Conservation (phyloP, 2,797 vertebrate species). For the Heliangelus exortis region DNA sequence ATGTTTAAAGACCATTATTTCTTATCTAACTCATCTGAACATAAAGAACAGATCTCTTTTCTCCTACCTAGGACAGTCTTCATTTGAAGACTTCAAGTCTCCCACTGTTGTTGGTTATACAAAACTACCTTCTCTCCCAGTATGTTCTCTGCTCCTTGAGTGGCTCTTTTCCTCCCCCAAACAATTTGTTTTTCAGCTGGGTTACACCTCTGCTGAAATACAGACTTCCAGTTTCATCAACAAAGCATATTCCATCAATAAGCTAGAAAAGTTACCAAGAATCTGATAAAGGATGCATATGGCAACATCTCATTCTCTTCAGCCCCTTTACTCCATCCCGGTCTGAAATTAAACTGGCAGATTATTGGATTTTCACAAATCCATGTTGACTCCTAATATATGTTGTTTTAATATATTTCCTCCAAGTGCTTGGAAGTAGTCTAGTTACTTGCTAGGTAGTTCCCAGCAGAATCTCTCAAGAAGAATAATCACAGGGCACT, state of each 20-base stretch:
- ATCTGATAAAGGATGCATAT: background rate
- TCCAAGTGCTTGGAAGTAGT: background rate
- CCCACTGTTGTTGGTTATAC: background rate
- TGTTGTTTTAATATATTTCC: background rate
- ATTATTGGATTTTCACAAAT: background rate
- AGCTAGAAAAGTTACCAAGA: background rate
- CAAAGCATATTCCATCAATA: background rate
- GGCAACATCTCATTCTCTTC: background rate
- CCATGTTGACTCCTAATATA: background rate
- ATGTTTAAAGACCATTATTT: background rate
- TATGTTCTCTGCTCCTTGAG: background rate
- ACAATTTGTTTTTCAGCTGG: background rate
- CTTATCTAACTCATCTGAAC: background rate
- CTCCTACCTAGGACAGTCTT: background rate
- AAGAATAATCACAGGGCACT: background rate
- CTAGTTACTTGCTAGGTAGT: background rate
- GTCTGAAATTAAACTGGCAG: background rate
- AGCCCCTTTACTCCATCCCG: background rate
- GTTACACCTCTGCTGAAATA: background rate
- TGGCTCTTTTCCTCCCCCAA: background rate
- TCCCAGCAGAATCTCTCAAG: background rate
- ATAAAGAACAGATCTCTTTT: background rate
- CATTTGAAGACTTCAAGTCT: background rate
- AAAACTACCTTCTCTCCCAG: background rate
- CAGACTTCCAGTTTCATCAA: background rate